Evolutionary conservation across 1,140 invertebrate species (phyloP).

Genomic region (Campoletis sonorensis): DNA sequence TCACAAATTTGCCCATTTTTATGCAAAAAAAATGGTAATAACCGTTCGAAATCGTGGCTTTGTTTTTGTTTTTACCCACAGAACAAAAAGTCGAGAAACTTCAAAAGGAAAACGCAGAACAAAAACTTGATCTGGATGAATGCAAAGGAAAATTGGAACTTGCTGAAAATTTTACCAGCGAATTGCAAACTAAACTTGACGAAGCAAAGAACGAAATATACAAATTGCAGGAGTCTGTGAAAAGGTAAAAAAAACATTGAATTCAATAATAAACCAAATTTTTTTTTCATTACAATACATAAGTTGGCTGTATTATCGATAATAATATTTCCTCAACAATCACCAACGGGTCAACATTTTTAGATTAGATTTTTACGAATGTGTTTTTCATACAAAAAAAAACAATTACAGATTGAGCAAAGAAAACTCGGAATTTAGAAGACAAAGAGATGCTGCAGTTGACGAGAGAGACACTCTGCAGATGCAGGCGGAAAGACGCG

Average conservation of each 20-base stretch:
- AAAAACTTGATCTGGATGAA: constrained; percentile 81
- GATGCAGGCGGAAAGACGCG: constrained; percentile 82
- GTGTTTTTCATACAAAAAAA: background rate
- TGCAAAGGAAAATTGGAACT: constrained; percentile 80
- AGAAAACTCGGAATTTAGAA: constrained; percentile 76
- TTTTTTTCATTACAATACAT: background rate
- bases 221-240: constrained; percentile 79
- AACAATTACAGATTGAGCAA: constrained; percentile 74
- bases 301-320: too few relatives aligned
- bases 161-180: constrained; percentile 79
- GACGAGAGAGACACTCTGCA: constrained; percentile 85
- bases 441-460: constrained; percentile 80
- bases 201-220: constrained; percentile 79
- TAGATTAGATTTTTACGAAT: too few relatives aligned
- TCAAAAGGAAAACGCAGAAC: constrained; percentile 78
- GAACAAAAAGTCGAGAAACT: constrained; percentile 79
- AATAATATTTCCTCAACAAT: too few relatives aligned
- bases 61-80: constrained; percentile 65
- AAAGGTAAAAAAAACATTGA: constrained; percentile 64
- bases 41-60: background rate
- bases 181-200: constrained; percentile 80
- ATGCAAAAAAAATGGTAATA: too few relatives aligned
- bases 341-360: too few relatives aligned
- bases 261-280: background rate
- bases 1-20: too few relatives aligned